Conservation (phyloP, 1,140 invertebrate genomes). For the Cepaea nemoralis region DNA sequence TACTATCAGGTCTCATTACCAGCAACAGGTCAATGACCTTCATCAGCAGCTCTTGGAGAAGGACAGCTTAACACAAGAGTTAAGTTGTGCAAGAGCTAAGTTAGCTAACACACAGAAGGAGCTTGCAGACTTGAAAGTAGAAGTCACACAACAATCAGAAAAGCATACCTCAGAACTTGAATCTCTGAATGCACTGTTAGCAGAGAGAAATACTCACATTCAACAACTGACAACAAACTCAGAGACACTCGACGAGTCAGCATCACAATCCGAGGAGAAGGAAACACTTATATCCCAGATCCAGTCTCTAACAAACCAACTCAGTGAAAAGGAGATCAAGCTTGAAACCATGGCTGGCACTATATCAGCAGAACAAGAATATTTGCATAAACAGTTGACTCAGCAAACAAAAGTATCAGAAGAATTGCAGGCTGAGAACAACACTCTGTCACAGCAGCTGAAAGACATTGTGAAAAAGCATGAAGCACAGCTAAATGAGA, state of each 20-base stretch:
- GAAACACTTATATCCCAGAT: background rate
- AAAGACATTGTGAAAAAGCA: slow-evolving; percentile 50
- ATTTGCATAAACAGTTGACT: slow-evolving; percentile 26
- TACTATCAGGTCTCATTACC: background rate
- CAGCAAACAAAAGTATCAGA: slow-evolving; percentile 2
- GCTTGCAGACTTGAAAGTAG: background rate
- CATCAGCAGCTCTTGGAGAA: background rate
- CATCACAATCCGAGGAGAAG: slow-evolving; percentile 19
- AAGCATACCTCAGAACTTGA: background rate
- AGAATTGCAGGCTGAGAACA: slow-evolving; percentile 48
- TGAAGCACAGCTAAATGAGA: slow-evolving; percentile 41
- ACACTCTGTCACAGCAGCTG: slow-evolving; percentile 52
- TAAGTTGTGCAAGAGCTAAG: background rate
- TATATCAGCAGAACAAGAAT: slow-evolving; percentile 41
- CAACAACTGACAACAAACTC: background rate
- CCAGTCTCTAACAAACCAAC: background rate
- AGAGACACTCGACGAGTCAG: slow-evolving; percentile 18
- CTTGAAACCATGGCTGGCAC: slow-evolving; percentile 42
- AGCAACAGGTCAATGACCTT: background rate
- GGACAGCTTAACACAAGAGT: background rate
- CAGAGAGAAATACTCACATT: background rate
- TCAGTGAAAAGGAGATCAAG: slow-evolving; percentile 32
- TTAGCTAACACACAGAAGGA: background rate
- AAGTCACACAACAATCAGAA: background rate
- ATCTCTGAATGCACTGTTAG: background rate